A percentile compares a stretch with the other conserved stretches of the same genome.
phyloP scores from a whole-genome alignment of 2,888 invertebrate species.

The Micoletzkya japonica region DNA sequence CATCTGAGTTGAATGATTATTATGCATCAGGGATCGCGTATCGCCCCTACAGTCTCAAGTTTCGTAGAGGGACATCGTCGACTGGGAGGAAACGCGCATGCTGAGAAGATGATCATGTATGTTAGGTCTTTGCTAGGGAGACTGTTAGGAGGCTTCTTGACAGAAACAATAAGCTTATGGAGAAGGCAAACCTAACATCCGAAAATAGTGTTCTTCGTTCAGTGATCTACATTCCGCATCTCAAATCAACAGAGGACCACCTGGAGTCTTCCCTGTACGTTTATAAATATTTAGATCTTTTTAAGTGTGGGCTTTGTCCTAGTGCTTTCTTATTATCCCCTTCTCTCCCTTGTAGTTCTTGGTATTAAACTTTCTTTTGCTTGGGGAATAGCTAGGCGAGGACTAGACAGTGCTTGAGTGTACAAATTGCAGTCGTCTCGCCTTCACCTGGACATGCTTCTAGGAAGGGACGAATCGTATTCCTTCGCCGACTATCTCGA shows the following conservation, averaged over 20 bases:
- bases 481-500: slow-evolving; percentile 57
- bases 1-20: not conserved
- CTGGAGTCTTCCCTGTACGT: slow-evolving; percentile 44
- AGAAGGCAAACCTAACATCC: not conserved
- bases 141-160: too few species aligned
- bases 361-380: not conserved
- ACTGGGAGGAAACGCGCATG: slow-evolving; percentile 50
- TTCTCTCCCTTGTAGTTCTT: too few species aligned
- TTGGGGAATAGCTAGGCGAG: too few species aligned
- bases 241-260: slow-evolving; percentile 61
- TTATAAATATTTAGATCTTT: not conserved
- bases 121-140: too few species aligned
- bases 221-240: slow-evolving; percentile 56
- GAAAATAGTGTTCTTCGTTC: slow-evolving; percentile 28
- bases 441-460: slow-evolving; percentile 59
- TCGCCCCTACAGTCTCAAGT: slow-evolving; percentile 45
- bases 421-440: slow-evolving; percentile 42
- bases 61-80: slow-evolving; percentile 50
- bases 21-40: slow-evolving; percentile 34
- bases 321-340: too few species aligned
- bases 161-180: not conserved
- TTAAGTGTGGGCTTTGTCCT: not conserved
- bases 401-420: not conserved
- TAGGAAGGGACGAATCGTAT: slow-evolving; percentile 55
- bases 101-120: slow-evolving; percentile 56